Evolutionary conservation across 2,797 vertebrate species (phyloP), one percentile per base, ranked within the genome.

Genomic region (Cryptoblepharus egeriae): DNA sequence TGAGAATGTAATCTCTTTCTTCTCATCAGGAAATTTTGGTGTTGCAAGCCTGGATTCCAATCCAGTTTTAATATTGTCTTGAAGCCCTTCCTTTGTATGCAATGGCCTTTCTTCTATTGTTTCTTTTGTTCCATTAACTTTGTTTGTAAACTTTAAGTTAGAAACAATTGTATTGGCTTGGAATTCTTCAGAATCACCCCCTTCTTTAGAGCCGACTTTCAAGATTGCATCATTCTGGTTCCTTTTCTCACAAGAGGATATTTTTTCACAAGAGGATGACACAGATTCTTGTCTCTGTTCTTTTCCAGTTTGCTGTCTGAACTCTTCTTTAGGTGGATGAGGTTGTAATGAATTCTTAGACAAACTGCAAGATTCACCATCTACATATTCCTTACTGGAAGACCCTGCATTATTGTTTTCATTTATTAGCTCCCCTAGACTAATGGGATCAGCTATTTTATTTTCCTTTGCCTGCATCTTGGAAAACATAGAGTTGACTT

Each of bases 391-490:
- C 26, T 77, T 86, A 67, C 90, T 91, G 79, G 93, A 92, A 80
- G 94, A 95, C 39, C 92, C 90, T n/a, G 95, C 96, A 18, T 96
- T 97, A 92, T 96, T 97, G 91, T 97, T 98, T 90, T 91, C 96
- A 83, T 97, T 97, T 90, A 93, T 92, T 39, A 93, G 89, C 35
- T 93, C 84, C 64, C 85, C 92, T 16, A 60, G 35, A 82, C 91
- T 92, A 65, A 68, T 2, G 3, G 85, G 88, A 9, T 92, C 71
- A 1, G 92, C 91, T 77, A 93, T 86, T 86, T 94, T 82, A 65
- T 92, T 86, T 32, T 85, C 91, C 12, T 82, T 88, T 90, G 80
- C 3, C 10, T 63, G 75, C 61, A 35, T 82, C 63, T 89, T 80
- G 90, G 87, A 39, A 70, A 86, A 75, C 68, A 89, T 30, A 22